Evolutionary conservation across 2,113 vertebrate genomes (phyloP).

Genomic region (Speoplatyrhinus poulsoni): DNA sequence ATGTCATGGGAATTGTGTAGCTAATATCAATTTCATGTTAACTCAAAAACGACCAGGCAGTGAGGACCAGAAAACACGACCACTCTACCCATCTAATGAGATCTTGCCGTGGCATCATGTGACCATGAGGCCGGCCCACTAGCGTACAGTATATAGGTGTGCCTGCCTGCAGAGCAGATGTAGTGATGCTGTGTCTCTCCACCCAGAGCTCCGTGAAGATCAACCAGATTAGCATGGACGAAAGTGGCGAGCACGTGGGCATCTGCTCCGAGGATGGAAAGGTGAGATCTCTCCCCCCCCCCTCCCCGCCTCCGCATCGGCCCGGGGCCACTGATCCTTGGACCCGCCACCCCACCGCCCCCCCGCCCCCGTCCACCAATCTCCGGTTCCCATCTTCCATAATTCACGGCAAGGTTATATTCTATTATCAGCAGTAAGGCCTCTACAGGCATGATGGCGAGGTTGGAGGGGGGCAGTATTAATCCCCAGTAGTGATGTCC

Average conservation of each 20-base stretch:
- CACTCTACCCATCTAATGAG: too few species aligned
- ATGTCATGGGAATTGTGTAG: too few species aligned
- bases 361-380: constrained; percentile 4
- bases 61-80: too few species aligned
- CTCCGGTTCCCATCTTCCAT: constrained; percentile 51
- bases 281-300: constrained; percentile 74
- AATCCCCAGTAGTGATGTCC: background rate
- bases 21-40: too few species aligned
- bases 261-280: constrained; percentile 99
- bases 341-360: constrained; percentile 21
- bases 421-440: constrained; percentile 51
- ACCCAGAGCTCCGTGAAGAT: constrained; percentile 94
- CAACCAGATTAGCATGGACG: constrained; percentile 98
- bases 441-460: constrained; percentile 49
- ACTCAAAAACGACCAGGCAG: too few species aligned
- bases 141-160: constrained; percentile 1
- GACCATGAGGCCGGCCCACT: too few species aligned
- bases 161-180: constrained; percentile 35
- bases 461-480: background rate
- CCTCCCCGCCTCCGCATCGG: constrained; percentile 24
- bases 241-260: constrained; percentile 94
- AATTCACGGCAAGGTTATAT: constrained; percentile 41
- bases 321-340: constrained; percentile 42
- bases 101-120: too few species aligned
- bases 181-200: constrained; percentile 53